Evolutionary conservation across 2,888 invertebrate genomes (phyloP).

Genomic region (Trachelus troglodyta): DNA sequence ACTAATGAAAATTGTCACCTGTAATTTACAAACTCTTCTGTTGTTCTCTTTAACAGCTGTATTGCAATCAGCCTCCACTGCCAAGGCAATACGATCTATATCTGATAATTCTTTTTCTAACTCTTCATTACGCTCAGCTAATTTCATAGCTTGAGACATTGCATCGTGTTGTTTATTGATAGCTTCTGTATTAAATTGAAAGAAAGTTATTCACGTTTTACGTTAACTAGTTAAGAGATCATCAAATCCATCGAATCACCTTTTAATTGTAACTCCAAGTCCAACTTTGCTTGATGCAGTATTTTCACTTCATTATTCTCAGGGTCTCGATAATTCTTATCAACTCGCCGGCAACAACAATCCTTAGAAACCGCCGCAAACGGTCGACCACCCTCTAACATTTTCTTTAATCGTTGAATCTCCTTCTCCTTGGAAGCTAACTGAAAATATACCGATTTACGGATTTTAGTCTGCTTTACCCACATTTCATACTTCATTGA

Average conservation of each 20-base stretch:
- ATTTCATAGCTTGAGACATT: conserved; percentile 78
- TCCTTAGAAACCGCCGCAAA: conserved; percentile 74
- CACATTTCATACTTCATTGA: background rate
- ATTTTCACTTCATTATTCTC: conserved; percentile 68
- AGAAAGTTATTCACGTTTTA: background rate
- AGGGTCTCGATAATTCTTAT: conserved; percentile 46
- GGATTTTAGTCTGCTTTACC: background rate
- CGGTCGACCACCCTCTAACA: conserved; percentile 80
- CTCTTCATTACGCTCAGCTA: conserved; percentile 79
- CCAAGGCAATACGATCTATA: conserved; percentile 79
- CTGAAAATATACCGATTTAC: conserved; percentile 35
- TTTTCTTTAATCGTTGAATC: conserved; percentile 75
- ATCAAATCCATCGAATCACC: conserved; percentile 48
- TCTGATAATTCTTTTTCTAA: conserved; percentile 79
- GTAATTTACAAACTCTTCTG: conserved; percentile 65
- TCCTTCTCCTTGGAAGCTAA: conserved; percentile 72
- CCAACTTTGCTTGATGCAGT: conserved; percentile 72
- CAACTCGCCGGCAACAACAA: conserved; percentile 73
- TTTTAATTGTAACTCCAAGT: conserved; percentile 70
- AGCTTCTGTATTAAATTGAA: conserved; percentile 62
- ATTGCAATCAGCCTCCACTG: conserved; percentile 83
- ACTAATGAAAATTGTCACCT: conserved; percentile 54
- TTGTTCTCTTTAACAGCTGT: conserved; percentile 74
- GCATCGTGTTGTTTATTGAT: conserved; percentile 82
- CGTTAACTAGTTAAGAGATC: background rate